These are phyloP conservation scores for Fundulus diaphanus DNA, from an alignment of 2,797 vertebrate species.

Conservation along the genomic window DNA sequence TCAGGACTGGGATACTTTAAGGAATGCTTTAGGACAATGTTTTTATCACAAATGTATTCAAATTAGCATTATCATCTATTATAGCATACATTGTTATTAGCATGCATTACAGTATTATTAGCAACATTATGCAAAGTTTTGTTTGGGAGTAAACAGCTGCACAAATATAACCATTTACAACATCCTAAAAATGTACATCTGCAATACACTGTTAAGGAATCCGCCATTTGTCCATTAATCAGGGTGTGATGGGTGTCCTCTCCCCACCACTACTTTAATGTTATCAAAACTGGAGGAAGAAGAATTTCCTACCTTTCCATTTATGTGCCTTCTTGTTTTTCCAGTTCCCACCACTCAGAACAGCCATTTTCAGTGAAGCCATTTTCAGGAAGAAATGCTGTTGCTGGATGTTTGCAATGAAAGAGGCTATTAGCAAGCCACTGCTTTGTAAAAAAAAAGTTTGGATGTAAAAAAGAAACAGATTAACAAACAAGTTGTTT, in stretches of 20 bases:
- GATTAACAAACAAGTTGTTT: slow-evolving; percentile 21
- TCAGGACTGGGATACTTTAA: slow-evolving; percentile 7
- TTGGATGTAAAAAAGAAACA: slow-evolving; percentile 17
- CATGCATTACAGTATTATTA: not conserved
- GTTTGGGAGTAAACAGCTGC: not conserved
- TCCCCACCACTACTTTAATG: slow-evolving; percentile 31
- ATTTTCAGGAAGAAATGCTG: slow-evolving; percentile 33
- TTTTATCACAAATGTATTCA: not conserved
- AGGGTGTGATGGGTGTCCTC: slow-evolving; percentile 18
- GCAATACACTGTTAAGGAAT: not conserved
- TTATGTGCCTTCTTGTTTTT: slow-evolving; percentile 16
- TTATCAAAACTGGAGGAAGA: slow-evolving; percentile 52
- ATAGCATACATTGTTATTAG: too few species aligned
- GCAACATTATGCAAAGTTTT: not conserved
- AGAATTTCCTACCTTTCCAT: slow-evolving; percentile 36
- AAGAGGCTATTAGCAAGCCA: slow-evolving; percentile 26
- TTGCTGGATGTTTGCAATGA: slow-evolving; percentile 36
- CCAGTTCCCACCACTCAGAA: slow-evolving; percentile 40
- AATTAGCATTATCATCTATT: not conserved
- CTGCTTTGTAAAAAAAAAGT: slow-evolving; percentile 24
- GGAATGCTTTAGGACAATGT: not conserved
- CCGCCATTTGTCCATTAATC: slow-evolving; percentile 37
- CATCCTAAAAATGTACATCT: not conserved
- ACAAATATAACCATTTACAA: not conserved
- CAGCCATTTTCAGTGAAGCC: slow-evolving; percentile 39